phyloP scores from a whole-genome alignment of 1,140 invertebrate genomes.

The Drosophila sturtevanti region DNA sequence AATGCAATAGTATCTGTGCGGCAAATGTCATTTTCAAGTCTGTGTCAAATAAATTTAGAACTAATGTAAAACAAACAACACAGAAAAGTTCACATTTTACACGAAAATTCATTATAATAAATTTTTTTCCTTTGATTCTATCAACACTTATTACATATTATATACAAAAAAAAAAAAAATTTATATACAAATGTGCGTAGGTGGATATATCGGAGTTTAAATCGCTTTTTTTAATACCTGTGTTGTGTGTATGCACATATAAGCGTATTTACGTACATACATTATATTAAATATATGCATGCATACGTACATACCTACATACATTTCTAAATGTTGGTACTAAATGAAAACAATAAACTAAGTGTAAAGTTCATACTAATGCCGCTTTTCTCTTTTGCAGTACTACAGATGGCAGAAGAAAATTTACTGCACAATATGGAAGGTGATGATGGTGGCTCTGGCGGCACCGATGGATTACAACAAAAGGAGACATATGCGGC shows the following conservation, averaged over 20 bases:
- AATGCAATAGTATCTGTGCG: neutral
- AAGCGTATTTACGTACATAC: neutral
- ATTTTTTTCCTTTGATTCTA: neutral
- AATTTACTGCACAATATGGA: slow-evolving; percentile 11
- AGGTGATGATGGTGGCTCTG: neutral
- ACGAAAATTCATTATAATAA: neutral
- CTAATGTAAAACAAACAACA: neutral
- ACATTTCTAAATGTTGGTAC: neutral
- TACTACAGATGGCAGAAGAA: neutral
- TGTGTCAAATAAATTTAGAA: slow-evolving; percentile 7
- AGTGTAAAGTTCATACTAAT: slow-evolving; percentile 4
- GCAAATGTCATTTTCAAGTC: slow-evolving; percentile 1
- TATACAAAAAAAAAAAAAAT: neutral
- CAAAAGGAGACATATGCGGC: neutral
- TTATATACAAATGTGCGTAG: neutral
- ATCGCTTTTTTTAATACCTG: neutral
- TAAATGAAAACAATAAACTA: neutral
- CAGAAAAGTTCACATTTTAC: neutral
- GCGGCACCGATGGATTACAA: neutral
- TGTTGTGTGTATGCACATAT: neutral
- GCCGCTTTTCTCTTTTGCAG: neutral
- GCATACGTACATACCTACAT: neutral
- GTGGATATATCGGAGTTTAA: neutral
- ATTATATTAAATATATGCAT: neutral
- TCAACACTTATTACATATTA: neutral